Conservation (phyloP, 2,113 vertebrate species). For the Anguilla rostrata region DNA sequence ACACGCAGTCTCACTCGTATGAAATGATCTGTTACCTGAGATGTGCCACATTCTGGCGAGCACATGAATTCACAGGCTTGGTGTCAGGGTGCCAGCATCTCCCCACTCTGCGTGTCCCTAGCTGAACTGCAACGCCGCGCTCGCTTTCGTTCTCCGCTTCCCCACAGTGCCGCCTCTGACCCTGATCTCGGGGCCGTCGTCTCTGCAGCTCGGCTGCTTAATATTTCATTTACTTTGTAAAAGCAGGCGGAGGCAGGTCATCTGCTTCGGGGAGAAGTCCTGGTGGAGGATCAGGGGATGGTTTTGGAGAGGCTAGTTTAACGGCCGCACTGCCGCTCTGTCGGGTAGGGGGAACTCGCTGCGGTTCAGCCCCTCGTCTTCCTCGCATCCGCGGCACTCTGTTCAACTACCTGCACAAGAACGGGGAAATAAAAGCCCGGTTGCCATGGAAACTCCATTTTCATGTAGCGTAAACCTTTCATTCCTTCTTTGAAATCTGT, state of each 20-base stretch:
- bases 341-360: slow-evolving; percentile 3
- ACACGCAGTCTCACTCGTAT: slow-evolving; percentile 19
- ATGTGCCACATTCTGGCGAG: neutral
- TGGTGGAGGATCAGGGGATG: neutral
- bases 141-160: neutral
- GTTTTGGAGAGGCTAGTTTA: slow-evolving; percentile 12
- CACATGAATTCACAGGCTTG: neutral
- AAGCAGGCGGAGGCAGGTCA: neutral
- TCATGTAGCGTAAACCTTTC: slow-evolving; percentile 68
- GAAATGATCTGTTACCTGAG: neutral
- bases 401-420: slow-evolving; percentile 52
- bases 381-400: slow-evolving; percentile 29
- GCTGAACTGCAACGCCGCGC: neutral
- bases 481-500: slow-evolving; percentile 65
- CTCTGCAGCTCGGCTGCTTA: slow-evolving; percentile 5
- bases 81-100: neutral
- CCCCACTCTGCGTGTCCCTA: neutral
- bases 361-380: neutral
- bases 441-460: slow-evolving; percentile 73
- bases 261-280: neutral
- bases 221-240: slow-evolving; percentile 26
- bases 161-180: neutral
- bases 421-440: slow-evolving; percentile 58
- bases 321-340: neutral
- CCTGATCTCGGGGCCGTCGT: neutral